Base-by-base conservation (phyloP, 2,113 vertebrate species). In the Lasiurus borealis region DNA sequence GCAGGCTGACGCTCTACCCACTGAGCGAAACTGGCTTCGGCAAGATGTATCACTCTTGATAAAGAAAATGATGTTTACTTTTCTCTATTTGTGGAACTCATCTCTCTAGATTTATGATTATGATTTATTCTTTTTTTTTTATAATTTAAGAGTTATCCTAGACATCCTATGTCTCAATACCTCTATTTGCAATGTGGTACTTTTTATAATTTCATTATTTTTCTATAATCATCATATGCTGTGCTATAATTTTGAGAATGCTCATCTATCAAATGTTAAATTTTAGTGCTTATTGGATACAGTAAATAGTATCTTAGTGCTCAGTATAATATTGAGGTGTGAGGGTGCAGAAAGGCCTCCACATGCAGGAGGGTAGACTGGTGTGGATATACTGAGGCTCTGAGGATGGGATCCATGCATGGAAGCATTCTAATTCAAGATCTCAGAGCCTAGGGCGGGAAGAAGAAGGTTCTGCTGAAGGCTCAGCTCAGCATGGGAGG, bases 91-190 rank as follows among this genome's bases (percentile, higher is more conserved):
- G 34, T 95, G 29, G 46, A 83, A 59, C 29, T 77, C 13, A 9
- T 85, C 23, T 85, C 59, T 85, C 78, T 93, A 88, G 72, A 78
- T 83, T 92, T 91, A 66, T 88, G 10, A 50, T 52, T 80, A 75
- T 90, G 69, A 71, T 83, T 96, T 52, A 77, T 91, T 87, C 34
- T n/a, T n/a, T n/a, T 48, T 50, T 78, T 92, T 88, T 95, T 93
- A 57, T 18, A 27, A 23, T 77, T 92, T 90, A 80, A 83, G 48
- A 75, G 5, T 69, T 68, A 31, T 91, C 40, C 29, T 78, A 6
- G 31, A 83, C 64, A 31, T 21, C 64, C 27, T 72, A 2, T 85
- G 29, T 81, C 36, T 50, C 50, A 75, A 27, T 93, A 88, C 27
- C 40, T 44, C 6, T 83, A 0, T 85, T 85, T 94, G 69, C 29